A percentile compares a stretch with the other conserved stretches of the same genome.
Conservation (phyloP, 2,888 invertebrate genomes). For the Caenorhabditis panamensis region DNA sequence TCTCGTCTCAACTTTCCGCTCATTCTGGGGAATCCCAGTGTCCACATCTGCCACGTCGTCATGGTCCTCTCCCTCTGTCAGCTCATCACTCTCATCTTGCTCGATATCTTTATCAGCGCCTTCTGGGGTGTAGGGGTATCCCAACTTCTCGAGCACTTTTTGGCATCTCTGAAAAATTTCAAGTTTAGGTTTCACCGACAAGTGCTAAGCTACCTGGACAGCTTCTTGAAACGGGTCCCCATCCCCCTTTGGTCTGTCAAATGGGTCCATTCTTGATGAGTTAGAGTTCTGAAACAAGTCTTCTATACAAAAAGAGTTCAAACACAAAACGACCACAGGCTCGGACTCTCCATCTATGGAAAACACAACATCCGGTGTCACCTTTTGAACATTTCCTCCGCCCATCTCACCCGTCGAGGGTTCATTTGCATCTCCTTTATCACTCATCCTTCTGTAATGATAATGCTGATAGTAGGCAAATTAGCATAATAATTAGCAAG, state of each 20-base stretch:
- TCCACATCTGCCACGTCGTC: slow-evolving; percentile 36
- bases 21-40: slow-evolving; percentile 44
- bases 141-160: slow-evolving; percentile 34
- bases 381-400: background rate
- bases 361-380: slow-evolving; percentile 30
- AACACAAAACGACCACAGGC: background rate
- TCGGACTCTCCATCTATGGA: slow-evolving; percentile 20
- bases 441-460: slow-evolving; percentile 37
- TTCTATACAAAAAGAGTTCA: background rate
- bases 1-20: slow-evolving; percentile 34
- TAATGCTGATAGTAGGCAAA: no score
- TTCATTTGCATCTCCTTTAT: slow-evolving; percentile 12
- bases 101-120: slow-evolving; percentile 7
- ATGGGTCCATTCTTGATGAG: slow-evolving; percentile 40
- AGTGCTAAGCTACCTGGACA: slow-evolving; percentile 11
- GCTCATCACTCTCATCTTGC: slow-evolving; percentile 37
- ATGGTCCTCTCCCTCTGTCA: slow-evolving; percentile 43
- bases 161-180: slow-evolving; percentile 39
- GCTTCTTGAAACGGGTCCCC: slow-evolving; percentile 35
- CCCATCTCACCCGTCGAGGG: slow-evolving; percentile 1
- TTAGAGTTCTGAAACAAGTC: background rate
- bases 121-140: slow-evolving; percentile 4
- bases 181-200: background rate
- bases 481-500: no score
- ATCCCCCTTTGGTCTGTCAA: slow-evolving; percentile 48